Evolutionary conservation across 2,888 invertebrate genomes (phyloP), one percentile per base, ranked within the genome.

Genomic region (Sympetrum striolatum): DNA sequence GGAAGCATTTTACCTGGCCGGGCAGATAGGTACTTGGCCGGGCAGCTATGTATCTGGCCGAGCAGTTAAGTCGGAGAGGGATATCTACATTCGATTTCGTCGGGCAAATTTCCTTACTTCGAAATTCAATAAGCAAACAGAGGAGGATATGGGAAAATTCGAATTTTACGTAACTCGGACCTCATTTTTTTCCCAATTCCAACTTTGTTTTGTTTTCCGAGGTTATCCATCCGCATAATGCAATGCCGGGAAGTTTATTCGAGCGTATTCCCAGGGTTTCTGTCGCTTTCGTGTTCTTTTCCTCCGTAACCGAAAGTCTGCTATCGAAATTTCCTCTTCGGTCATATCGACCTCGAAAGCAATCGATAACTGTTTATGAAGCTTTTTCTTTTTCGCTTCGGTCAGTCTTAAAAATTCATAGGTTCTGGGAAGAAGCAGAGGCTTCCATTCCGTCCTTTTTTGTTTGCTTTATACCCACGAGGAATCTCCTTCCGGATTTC

Each of bases 291-390:
- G 2, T 31, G 31, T 82, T 82, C 25, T 58, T 58, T 58, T 53
- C 35, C 82, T 60, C 53, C 53, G 44, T 6, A 44, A 44, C 25
- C 15, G 81, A 31, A 82, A 82, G 48, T 35, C 48, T 53, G 48
- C 86, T 15, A 15, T 37, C 60, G 73, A 73, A 73, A 73, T n/a
- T 18, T 5, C 37, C 86, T 37, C 48, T 22, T n/a, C 15, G 25
- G 37, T n/a, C 86, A 53, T 60, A 64, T 86, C 86, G 60, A 86
- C 35, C n/a, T 60, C 86, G 18, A n/a, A 53, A 86, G 60, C 58
- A 82, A 86, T 86, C 86, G 86, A 86, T 86, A 86, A 37, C n/a
- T 60, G 58, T 60, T 86, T 64, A 86, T 86, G 60, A 86, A 86
- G 60, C 60, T 35, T 86, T 86, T 18, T 86, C 60, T 25, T 86